Evolutionary conservation across 1,140 invertebrate species (phyloP), one percentile per base, ranked within the genome.

Genomic region (Eubasilissa regina): DNA sequence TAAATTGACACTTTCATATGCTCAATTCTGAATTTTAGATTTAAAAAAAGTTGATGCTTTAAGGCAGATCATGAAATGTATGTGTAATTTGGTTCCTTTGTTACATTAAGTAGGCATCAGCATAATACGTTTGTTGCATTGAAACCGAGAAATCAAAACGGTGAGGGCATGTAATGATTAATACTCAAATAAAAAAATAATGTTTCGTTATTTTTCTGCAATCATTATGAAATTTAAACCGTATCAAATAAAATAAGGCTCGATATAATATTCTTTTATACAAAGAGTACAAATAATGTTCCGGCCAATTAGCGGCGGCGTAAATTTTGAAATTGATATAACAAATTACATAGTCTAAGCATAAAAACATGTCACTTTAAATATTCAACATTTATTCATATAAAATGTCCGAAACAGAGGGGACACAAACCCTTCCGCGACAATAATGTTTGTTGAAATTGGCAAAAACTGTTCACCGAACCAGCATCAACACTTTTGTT

Each of bases 261-360:
- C 21, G 17, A 58, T 19, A 58, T 58, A 58, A 58, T 21, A 58
- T 9, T 3, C 21, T 21, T 58, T 58, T 19, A 58, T 58, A 58
- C 53, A 56, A 56, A 56, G 53, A 19, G 21, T 62, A 35, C 60
- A 64, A 64, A 12, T 19, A 64, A 43, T 13, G 60, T 12, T 70
- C 45, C 66, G 0, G 45, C 21, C 21, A 74, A 58, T 56, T 17
- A 6, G 53, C n/a, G 25, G n/a, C 9, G 13, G 48, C 53, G 15
- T 74, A 74, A 74, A 74, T 74, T 74, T 74, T 74, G 70, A 73
- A 73, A 53, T 73, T 15, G 64, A 70, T 55, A 56, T 74, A 77
- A 77, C 75, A 77, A 77, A 77, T 66, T 17, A 66, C 75, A 77
- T 68, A 77, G 62, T 77, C 75, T 77, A 77, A 64, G 60, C 58